Base-by-base conservation (phyloP, 2,797 vertebrate genomes). In the Glyptemys insculpta region DNA sequence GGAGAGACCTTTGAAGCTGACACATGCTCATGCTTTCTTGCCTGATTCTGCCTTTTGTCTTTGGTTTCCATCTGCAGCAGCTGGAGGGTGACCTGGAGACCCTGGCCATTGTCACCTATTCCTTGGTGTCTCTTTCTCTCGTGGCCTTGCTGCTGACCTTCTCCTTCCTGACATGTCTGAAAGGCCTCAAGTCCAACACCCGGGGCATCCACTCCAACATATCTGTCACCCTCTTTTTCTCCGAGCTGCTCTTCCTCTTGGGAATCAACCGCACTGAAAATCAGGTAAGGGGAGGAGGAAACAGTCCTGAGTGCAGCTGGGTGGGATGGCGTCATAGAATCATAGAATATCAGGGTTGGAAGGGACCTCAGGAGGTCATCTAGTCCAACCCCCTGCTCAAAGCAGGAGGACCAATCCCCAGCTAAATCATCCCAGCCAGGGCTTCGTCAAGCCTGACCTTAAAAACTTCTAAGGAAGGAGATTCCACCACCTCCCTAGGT, bases 221-320 rank as follows among this genome's bases (percentile, higher is more conserved):
- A 84, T 99, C 99, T 0, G 98, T 99, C 0, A 99, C 99, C 81
- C 99, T 99, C 94, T 99, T 99, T 84, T 97, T 99, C 86, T 99
- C 99, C 0, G 99, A 99, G 98, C 98, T 99, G 87, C 98, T 99
- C 87, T 99, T 99, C 96, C 98, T 99, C 90, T 97, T 99, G 83
- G 99, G 99, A 49, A 99, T 99, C 98, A 99, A 99, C 97, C 99
- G 98, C 96, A 99, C 99, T 0, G 99, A 99, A 92, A 99, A 99
- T 95, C 99, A 99, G 99, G 99, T 99, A 93, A 97, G 98, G 84
- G n/a, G 27, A 57, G 94, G 94, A 85, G n/a, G 59, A 50, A 47
- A 15, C 50, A 14, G 34, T n/a, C 31, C 59, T 59, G 34, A 37
- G 76, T 27, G 5, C 76, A 49, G 49, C 52, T 49, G 21, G 37